Evolutionary conservation across 2,797 vertebrate genomes (phyloP).

Genomic region (Mormyrus hasselquistii): DNA sequence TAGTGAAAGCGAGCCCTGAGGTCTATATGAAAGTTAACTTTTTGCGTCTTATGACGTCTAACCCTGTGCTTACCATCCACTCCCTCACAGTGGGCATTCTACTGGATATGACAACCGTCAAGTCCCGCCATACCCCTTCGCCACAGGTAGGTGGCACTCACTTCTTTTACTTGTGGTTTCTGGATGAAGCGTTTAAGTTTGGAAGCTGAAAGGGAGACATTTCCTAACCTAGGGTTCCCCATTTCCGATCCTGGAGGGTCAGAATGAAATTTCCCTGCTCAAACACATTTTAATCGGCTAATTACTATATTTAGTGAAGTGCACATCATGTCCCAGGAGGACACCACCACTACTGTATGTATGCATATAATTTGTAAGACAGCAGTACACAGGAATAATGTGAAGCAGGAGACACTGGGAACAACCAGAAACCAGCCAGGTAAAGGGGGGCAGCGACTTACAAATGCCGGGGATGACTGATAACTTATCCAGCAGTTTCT

Average conservation of each 20-base stretch:
- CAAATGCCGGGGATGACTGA: not conserved
- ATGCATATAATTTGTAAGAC: not conserved
- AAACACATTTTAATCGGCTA: not conserved
- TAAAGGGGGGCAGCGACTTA: not conserved
- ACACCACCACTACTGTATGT: not conserved
- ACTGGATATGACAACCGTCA: constrained; percentile 54
- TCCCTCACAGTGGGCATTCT: constrained; percentile 39
- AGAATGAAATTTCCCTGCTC: not conserved
- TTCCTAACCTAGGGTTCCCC: not conserved
- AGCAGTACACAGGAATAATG: not conserved
- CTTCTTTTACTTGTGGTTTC: not conserved
- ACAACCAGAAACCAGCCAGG: not conserved
- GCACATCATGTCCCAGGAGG: not conserved
- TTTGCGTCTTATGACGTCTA: not conserved
- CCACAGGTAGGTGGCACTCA: constrained; percentile 41
- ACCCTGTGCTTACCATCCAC: not conserved
- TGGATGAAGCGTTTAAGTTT: not conserved
- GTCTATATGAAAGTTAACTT: not conserved
- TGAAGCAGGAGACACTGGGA: not conserved
- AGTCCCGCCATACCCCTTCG: constrained; percentile 56
- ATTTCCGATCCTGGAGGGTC: not conserved
- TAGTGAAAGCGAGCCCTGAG: not conserved
- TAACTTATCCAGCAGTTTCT: not conserved
- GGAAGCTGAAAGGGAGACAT: not conserved
- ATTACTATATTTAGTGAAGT: not conserved